These are phyloP conservation scores for Radopholus similis DNA, from an alignment of 1,140 invertebrate species.

Conservation along the genomic window DNA sequence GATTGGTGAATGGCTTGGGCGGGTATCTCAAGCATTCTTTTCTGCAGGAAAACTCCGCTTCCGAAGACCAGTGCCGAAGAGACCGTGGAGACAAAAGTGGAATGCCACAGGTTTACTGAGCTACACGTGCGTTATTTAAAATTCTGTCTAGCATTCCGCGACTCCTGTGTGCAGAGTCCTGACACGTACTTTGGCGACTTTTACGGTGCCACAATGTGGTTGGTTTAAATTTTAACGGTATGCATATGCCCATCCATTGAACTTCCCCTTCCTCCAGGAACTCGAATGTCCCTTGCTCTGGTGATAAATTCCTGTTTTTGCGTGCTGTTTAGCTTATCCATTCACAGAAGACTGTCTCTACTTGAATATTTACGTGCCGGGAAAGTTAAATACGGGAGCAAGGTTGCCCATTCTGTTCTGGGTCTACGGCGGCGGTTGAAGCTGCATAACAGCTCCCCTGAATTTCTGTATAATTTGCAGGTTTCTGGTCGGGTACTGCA, in stretches of 20 bases:
- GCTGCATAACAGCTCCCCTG: conserved; percentile 63
- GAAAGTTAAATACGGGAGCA: conserved; percentile 37
- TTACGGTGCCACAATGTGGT: conserved; percentile 74
- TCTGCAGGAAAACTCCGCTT: conserved; percentile 43
- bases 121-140: conserved; percentile 77
- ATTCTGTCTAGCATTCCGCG: conserved; percentile 31
- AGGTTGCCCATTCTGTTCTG: conserved; percentile 73
- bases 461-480: conserved; percentile 64
- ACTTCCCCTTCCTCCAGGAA: neutral
- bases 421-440: conserved; percentile 76
- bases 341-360: conserved; percentile 84
- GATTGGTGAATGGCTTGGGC: conserved; percentile 22
- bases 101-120: conserved; percentile 74
- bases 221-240: neutral
- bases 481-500: conserved; percentile 72
- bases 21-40: conserved; percentile 9
- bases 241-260: neutral
- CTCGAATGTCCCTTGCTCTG: conserved; percentile 14
- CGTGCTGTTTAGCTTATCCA: neutral
- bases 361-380: conserved; percentile 78
- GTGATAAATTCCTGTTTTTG: conserved; percentile 69
- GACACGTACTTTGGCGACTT: conserved; percentile 63
- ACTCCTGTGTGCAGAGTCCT: conserved; percentile 35
- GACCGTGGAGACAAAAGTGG: conserved; percentile 52
- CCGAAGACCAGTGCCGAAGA: conserved; percentile 57